phyloP scores from a whole-genome alignment of 2,797 vertebrate genomes.

The Alcedo quadribrachys region DNA sequence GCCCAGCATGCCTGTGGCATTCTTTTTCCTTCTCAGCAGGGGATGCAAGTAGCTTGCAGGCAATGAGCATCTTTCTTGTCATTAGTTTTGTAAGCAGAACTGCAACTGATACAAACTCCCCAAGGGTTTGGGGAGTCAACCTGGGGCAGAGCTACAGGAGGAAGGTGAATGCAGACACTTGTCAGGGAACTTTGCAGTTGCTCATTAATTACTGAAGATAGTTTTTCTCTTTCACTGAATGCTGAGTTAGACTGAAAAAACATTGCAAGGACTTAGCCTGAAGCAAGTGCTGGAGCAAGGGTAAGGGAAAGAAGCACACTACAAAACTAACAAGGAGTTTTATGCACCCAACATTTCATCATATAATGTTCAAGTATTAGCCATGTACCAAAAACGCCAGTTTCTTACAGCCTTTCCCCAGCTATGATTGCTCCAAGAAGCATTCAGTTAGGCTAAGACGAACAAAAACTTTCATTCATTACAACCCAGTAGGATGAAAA shows the following conservation, averaged over 20 bases:
- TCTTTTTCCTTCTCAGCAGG: constrained; percentile 26
- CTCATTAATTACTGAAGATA: background rate
- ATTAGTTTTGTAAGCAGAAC: background rate
- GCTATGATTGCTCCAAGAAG: constrained; percentile 53
- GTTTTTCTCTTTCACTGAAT: background rate
- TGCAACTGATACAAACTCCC: background rate
- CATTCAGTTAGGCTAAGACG: background rate
- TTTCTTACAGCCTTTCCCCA: constrained; percentile 31
- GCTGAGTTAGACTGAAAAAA: background rate
- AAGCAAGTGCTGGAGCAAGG: background rate
- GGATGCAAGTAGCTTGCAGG: background rate
- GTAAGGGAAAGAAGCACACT: background rate
- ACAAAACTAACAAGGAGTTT: constrained; percentile 4
- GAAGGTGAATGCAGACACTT: background rate
- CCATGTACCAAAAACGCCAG: background rate
- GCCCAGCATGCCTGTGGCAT: background rate
- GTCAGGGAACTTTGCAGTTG: background rate
- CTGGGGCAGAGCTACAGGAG: background rate
- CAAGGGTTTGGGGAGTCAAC: background rate
- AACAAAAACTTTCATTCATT: constrained; percentile 76
- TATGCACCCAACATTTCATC: constrained; percentile 30
- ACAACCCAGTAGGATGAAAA: constrained; percentile 62
- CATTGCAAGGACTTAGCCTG: background rate
- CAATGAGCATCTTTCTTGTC: background rate
- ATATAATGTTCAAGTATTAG: constrained; percentile 42